A percentile compares a stretch with the other conserved stretches of the same genome.
These are phyloP conservation scores for Brenthis daphne DNA, from an alignment of 2,888 invertebrate genomes.

Conservation along the genomic window DNA sequence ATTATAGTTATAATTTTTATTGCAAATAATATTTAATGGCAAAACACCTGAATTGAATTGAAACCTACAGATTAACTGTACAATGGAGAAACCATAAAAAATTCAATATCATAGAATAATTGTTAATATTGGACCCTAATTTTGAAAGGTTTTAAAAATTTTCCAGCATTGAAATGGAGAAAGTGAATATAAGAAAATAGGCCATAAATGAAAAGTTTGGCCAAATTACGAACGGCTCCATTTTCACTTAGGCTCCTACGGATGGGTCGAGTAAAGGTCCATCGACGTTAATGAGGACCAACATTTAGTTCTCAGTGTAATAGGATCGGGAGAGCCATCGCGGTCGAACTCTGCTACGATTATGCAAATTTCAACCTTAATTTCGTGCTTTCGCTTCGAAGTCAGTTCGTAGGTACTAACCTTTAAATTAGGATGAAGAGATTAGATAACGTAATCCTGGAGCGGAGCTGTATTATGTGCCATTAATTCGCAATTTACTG, in stretches of 20 bases:
- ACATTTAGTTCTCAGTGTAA: conserved; percentile 49
- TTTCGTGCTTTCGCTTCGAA: conserved; percentile 43
- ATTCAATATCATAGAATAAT: conserved; percentile 40
- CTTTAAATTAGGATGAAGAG: conserved; percentile 55
- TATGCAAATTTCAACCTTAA: conserved; percentile 56
- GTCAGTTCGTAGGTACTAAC: conserved; percentile 44
- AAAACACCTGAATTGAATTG: too few relatives aligned
- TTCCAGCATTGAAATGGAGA: conserved; percentile 33
- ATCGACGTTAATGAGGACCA: conserved; percentile 47
- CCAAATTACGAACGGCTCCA: conserved; percentile 40
- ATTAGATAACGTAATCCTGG: conserved; percentile 52
- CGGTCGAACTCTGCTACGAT: conserved; percentile 39
- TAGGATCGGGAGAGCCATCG: conserved; percentile 39
- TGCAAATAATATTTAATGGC: too few relatives aligned
- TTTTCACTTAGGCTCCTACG: conserved; percentile 42
- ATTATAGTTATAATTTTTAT: too few relatives aligned
- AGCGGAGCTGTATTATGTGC: conserved; percentile 46
- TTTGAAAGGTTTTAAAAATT: conserved; percentile 33
- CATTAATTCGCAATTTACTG: conserved; percentile 49
- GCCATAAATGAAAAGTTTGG: conserved; percentile 43
- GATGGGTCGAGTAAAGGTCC: conserved; percentile 22
- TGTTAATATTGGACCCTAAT: conserved; percentile 42
- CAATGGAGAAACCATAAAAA: conserved; percentile 26
- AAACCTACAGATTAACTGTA: too few relatives aligned
- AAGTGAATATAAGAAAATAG: conserved; percentile 42